Evolutionary conservation across 2,888 invertebrate species (phyloP), one percentile per base, ranked within the genome.

Genomic region (Eledone cirrhosa): DNA sequence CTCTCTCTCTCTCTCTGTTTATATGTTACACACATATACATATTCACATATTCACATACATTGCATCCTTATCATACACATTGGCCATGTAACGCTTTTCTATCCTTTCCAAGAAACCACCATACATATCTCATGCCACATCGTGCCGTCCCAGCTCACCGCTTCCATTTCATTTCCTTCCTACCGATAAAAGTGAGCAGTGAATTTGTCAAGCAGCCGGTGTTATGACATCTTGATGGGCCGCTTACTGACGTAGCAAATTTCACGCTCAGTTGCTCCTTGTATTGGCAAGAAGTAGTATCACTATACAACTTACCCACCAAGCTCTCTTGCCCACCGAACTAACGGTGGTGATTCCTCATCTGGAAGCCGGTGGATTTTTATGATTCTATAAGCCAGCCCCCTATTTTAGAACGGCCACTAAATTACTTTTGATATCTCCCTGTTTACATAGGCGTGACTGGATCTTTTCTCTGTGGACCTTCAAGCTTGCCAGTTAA

Each of bases 391-490:
- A 29, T 47, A 76, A 48, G 76, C 75, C 75, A 27, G 29, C 27
- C 48, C 41, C 33, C 41, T 22, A 24, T 22, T 22, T 41, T 22
- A 24, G 48, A 76, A 47, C 76, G 47, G 47, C 76, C 47, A 76
- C 76, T 76, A 76, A 76, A 76, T 76, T 76, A 76, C 76, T 76
- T 48, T 76, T 76, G 76, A 76, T 76, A 76, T 76, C 48, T 48
- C 24, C 76, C 29, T 76, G 76, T 76, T 76, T 76, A 76, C 48
- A 76, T 24, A 76, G 48, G 76, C 76, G 76, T 76, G 48, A 76
- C 76, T 48, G 48, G 76, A 48, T 47, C 47, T 72, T 76, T 76
- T 76, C 76, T 76, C 76, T 48, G 76, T 48, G 76, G 76, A 48
- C 76, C 33, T 47, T 19, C 63, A 41, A 16, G 76, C 29, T 48